These are phyloP conservation scores for Monopis laevigella DNA, from an alignment of 2,888 invertebrate species.

Conservation along the genomic window DNA sequence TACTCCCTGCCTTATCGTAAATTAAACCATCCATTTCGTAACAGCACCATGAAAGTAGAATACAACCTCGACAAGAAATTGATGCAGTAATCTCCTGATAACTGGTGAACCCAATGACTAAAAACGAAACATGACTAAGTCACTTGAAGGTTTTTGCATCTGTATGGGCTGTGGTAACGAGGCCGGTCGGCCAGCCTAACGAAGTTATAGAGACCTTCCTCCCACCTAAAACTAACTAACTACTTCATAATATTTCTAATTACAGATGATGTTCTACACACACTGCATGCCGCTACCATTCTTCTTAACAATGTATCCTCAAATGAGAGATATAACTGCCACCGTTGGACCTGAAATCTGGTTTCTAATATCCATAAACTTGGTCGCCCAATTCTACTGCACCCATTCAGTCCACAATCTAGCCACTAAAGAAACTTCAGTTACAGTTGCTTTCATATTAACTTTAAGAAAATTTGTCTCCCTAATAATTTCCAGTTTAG, in stretches of 20 bases:
- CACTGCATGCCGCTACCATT: slow-evolving; percentile 45
- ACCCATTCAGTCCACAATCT: slow-evolving; percentile 48
- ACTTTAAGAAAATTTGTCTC: slow-evolving; percentile 53
- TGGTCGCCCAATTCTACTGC: slow-evolving; percentile 46
- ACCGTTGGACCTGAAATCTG: slow-evolving; percentile 32
- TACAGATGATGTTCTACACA: slow-evolving; percentile 59
- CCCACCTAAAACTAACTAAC: background rate
- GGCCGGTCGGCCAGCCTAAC: too few relatives aligned
- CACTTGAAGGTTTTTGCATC: too few relatives aligned
- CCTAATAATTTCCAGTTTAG: slow-evolving; percentile 42
- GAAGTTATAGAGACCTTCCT: too few relatives aligned
- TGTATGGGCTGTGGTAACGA: too few relatives aligned
- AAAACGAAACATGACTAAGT: too few relatives aligned
- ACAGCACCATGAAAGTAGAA: too few relatives aligned
- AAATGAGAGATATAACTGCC: slow-evolving; percentile 29
- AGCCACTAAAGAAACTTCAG: slow-evolving; percentile 47
- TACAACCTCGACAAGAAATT: too few relatives aligned
- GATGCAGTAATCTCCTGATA: too few relatives aligned
- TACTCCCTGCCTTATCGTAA: too few relatives aligned
- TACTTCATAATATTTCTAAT: slow-evolving; percentile 17
- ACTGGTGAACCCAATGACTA: too few relatives aligned
- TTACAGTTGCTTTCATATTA: slow-evolving; percentile 51
- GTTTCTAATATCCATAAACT: slow-evolving; percentile 36
- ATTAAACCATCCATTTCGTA: too few relatives aligned
- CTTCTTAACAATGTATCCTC: slow-evolving; percentile 39